Conservation (phyloP, 64 coral and sea anemone genomes). For the Actinia tenebrosa region DNA sequence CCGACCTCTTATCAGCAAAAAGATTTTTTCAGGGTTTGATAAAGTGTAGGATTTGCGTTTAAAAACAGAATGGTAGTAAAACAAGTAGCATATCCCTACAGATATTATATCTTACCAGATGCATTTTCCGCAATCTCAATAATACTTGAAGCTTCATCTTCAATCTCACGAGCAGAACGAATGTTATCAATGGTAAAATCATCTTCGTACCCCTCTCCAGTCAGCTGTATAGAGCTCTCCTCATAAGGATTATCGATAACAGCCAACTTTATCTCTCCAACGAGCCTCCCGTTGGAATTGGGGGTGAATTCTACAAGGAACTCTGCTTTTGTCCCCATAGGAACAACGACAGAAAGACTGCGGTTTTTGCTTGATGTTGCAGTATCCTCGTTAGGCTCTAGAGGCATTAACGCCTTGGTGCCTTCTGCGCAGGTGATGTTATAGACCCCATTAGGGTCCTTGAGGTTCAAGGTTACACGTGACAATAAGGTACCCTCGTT, state of each 20-base stretch:
- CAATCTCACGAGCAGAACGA: slow-evolving; percentile 26
- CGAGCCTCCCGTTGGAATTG: slow-evolving; percentile 29
- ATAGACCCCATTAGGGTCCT: slow-evolving; percentile 62
- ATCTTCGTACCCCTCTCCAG: slow-evolving; percentile 93
- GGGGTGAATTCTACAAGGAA: slow-evolving; percentile 90
- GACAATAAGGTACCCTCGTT: slow-evolving; percentile 90
- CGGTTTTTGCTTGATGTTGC: slow-evolving; percentile 22
- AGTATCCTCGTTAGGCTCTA: slow-evolving; percentile 34
- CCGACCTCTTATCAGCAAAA: too few species aligned
- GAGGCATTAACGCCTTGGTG: slow-evolving; percentile 53
- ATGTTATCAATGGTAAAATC: slow-evolving; percentile 99
- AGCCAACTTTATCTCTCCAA: slow-evolving; percentile 69
- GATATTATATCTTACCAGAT: slow-evolving; percentile 26
- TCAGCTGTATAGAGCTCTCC: slow-evolving; percentile 61
- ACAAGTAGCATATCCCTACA: not conserved
- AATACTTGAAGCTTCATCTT: slow-evolving; percentile 27
- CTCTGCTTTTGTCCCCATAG: slow-evolving; percentile 73
- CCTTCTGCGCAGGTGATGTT: slow-evolving; percentile 57
- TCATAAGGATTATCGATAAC: slow-evolving; percentile 96
- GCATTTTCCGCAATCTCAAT: slow-evolving; percentile 61
- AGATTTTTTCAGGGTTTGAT: too few species aligned
- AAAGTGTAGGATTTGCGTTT: too few species aligned
- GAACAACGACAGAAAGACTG: slow-evolving; percentile 56
- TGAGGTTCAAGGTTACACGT: slow-evolving; percentile 73
- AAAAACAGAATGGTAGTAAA: not conserved